Conservation (phyloP, 2,113 vertebrate species). For the Nematolebias whitei region DNA sequence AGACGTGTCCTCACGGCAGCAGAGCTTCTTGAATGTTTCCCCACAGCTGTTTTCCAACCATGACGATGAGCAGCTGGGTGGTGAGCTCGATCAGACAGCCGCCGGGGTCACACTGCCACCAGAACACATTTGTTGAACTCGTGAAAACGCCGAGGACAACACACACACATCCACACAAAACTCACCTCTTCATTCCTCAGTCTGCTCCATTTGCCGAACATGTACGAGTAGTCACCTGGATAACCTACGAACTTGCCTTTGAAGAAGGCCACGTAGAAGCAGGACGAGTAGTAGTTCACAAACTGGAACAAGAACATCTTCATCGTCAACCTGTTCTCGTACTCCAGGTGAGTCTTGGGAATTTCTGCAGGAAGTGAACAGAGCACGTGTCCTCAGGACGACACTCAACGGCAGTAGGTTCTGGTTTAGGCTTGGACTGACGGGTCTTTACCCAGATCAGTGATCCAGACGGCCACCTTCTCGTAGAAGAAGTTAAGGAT, state of each 20-base stretch:
- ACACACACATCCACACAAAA: background rate
- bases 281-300: constrained; percentile 98
- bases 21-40: constrained; percentile 93
- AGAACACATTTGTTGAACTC: background rate
- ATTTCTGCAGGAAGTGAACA: constrained; percentile 83
- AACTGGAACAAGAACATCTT: constrained; percentile 99
- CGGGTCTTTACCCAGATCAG: constrained; percentile 88
- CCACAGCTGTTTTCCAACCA: constrained; percentile 94
- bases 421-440: background rate
- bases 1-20: constrained; percentile 94
- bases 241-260: constrained; percentile 97
- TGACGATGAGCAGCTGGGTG: constrained; percentile 94
- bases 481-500: constrained; percentile 97
- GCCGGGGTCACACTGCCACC: constrained; percentile 89
- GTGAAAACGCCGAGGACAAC: background rate
- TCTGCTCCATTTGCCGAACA: constrained; percentile 83
- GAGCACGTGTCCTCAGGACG: background rate
- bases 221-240: constrained; percentile 89
- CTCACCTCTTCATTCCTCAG: constrained; percentile 97
- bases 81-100: constrained; percentile 96
- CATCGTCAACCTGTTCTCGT: constrained; percentile 95
- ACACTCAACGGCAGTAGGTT: background rate
- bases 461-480: constrained; percentile 94
- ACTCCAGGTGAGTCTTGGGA: constrained; percentile 94
- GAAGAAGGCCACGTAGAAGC: constrained; percentile 98